phyloP scores from a whole-genome alignment of 2,888 invertebrate species.

The Heteromurus nitidus region DNA sequence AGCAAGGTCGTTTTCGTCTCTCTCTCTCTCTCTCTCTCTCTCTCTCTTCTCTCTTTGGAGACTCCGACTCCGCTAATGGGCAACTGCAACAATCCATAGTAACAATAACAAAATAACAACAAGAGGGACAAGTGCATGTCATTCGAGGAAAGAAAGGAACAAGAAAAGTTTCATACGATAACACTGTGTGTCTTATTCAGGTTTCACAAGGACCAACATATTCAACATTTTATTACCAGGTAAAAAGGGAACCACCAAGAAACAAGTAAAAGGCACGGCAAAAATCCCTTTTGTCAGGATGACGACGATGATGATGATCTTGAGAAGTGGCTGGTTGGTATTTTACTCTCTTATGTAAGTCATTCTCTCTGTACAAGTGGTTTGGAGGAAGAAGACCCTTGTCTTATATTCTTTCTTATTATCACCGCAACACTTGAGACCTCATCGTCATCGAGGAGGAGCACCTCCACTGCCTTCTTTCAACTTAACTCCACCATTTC shows the following conservation, averaged over 20 bases:
- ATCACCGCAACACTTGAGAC: constrained; percentile 54
- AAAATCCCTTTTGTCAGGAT: constrained; percentile 52
- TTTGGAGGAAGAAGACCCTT: constrained; percentile 48
- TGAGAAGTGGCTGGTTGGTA: constrained; percentile 9
- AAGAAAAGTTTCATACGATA: constrained; percentile 14
- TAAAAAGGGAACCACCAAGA: constrained; percentile 51
- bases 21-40: no score
- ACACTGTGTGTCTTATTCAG: constrained; percentile 17
- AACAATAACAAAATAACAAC: constrained; percentile 46
- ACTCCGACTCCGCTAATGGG: not conserved
- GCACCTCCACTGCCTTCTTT: constrained; percentile 22
- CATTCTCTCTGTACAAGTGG: constrained; percentile 1
- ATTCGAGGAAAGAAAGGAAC: constrained; percentile 15
- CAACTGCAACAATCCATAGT: constrained; percentile 15
- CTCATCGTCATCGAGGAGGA: constrained; percentile 56
- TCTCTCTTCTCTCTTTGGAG: no score
- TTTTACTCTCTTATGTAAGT: not conserved
- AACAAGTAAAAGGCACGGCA: constrained; percentile 51
- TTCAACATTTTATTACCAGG: constrained; percentile 27
- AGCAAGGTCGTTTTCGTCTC: constrained; percentile 46
- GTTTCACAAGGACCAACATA: constrained; percentile 35
- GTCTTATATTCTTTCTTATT: constrained; percentile 50
- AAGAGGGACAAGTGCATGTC: constrained; percentile 57
- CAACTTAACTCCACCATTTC: constrained; percentile 63
- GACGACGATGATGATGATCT: constrained; percentile 46